Evolutionary conservation across 2,888 invertebrate species (phyloP).

Genomic region (Maniola hyperantus): DNA sequence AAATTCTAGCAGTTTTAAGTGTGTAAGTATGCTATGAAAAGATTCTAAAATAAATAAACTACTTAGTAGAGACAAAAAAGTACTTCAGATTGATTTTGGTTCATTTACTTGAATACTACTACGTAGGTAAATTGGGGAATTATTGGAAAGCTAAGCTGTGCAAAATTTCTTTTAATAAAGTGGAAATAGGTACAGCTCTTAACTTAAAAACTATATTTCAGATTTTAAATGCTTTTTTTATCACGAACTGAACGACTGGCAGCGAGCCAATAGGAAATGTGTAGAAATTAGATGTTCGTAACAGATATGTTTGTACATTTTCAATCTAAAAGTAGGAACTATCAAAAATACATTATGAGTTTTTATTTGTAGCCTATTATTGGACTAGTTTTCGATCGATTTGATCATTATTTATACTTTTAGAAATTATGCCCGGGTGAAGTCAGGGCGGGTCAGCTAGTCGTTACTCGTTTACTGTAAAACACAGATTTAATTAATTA

Average conservation of each 20-base stretch:
- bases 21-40: too few species aligned
- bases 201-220: background rate
- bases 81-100: too few species aligned
- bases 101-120: too few species aligned
- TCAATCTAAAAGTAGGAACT: background rate
- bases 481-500: too few species aligned
- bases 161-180: background rate
- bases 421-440: too few species aligned
- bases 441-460: too few species aligned
- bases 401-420: background rate
- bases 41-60: too few species aligned
- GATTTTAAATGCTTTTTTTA: conserved; percentile 24
- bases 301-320: conserved; percentile 12
- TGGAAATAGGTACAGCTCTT: background rate
- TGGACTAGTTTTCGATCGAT: conserved; percentile 3
- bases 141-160: too few species aligned
- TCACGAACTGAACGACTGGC: conserved; percentile 29
- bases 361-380: conserved; percentile 5
- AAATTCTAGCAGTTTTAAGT: too few species aligned
- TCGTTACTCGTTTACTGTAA: too few species aligned
- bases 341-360: conserved; percentile 4
- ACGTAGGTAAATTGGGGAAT: too few species aligned
- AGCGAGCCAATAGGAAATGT: conserved; percentile 19
- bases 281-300: conserved; percentile 20
- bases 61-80: too few species aligned